phyloP scores from a whole-genome alignment of 64 coral and sea anemone species.

The Pocillopora damicornis region DNA sequence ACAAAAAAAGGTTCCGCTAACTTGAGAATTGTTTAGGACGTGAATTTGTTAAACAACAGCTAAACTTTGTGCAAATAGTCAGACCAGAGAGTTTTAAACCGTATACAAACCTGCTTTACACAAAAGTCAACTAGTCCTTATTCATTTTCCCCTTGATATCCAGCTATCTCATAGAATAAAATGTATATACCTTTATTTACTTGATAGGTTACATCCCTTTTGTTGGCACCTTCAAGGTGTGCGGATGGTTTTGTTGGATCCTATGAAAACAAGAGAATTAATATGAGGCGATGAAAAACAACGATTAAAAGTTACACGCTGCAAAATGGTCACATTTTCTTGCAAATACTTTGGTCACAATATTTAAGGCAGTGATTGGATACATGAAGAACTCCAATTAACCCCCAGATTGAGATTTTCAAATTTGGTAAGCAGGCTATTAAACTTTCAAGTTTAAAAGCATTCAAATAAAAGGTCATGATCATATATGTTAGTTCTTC shows the following conservation, averaged over 20 bases:
- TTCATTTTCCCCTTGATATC: neutral
- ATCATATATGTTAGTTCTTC: too few species aligned
- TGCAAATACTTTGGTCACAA: too few species aligned
- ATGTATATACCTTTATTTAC: neutral
- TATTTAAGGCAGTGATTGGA: neutral
- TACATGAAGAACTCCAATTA: neutral
- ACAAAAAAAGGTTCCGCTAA: too few species aligned
- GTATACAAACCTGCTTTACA: too few species aligned
- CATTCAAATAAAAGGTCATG: too few species aligned
- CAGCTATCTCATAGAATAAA: neutral
- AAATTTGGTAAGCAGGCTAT: neutral
- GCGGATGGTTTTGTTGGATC: conserved; percentile 24
- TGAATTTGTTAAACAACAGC: too few species aligned
- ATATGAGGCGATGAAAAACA: too few species aligned
- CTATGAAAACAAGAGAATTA: neutral
- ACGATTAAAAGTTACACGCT: too few species aligned
- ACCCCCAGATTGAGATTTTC: neutral
- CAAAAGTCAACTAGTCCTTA: neutral
- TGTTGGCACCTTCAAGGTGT: conserved; percentile 1
- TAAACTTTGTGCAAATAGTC: too few species aligned
- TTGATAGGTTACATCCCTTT: conserved; percentile 18
- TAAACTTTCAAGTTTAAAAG: neutral
- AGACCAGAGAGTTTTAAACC: too few species aligned
- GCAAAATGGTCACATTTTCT: too few species aligned
- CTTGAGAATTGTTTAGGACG: too few species aligned